Evolutionary conservation across 2,113 vertebrate genomes (phyloP), one percentile per base, ranked within the genome.

Genomic region (Phalacrocorax aristotelis): DNA sequence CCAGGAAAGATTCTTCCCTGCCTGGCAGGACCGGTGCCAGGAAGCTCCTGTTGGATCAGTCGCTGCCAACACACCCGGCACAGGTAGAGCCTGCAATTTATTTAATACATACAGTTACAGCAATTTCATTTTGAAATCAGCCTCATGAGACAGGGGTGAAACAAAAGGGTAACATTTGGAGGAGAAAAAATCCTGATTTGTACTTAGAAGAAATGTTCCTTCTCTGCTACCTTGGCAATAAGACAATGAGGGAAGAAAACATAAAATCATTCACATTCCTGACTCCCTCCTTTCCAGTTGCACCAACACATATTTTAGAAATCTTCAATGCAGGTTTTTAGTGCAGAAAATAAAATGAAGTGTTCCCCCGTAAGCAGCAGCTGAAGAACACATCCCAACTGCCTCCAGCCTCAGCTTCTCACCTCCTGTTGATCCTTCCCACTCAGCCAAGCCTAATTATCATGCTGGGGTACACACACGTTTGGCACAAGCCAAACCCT

Each of bases 201-300:
- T 48, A n/a, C 78, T 91, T 65, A 88, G 66, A 87, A 91, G 58
- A 79, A 90, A 78, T 11, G 10, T 51, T 95, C 34, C 18, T 92
- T 89, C 93, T 69, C 83, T 83, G 86, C 90, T 95, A n/a, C 92
- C 80, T 86, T 76, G 87, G 79, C 79, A 96, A 74, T 89, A 71
- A 42, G 60, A 87, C 36, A 78, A 23, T 11, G 44, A 91, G 29
- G 29, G n/a, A 70, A 34, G 27, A 72, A 89, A 85, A 40, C 81
- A 87, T 23, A 89, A 78, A 90, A 83, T 68, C 86, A 71, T 70
- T 93, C 90, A 74, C 7, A 1, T 85, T 72, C 60, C 75, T 20
- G 77, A 32, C 62, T 92, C 80, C 36, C 40, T 95, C 61, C 88
- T 93, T 74, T 82, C 74, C 62, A 57, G 80, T 7, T 88, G 92